Evolutionary conservation across 2,113 vertebrate genomes (phyloP), one percentile per base, ranked within the genome.

Genomic region (Otolemur garnettii): DNA sequence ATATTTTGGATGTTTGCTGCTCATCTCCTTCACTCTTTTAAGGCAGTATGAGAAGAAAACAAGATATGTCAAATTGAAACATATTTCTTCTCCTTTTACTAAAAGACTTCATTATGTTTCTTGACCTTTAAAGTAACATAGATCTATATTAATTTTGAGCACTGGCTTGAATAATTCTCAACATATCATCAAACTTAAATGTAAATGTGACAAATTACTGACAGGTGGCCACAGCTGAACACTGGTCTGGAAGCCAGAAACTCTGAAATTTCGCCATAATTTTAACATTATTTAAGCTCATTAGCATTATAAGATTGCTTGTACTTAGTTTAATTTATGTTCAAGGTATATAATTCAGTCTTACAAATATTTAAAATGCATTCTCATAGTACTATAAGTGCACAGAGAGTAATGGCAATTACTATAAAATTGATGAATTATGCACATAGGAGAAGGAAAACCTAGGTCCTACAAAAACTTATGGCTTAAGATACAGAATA

Each of bases 261-360:
- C 35, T 83, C 28, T n/a, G 33, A 85, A 94, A 80, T 50, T 22
- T 80, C 83, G 89, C 72, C 17, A 35, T 68, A 57, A 62, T 30
- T 72, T 90, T 93, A 91, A 22, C 14, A 13, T 69, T 79, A 87
- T 38, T 91, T 45, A 87, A 77, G 13, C 81, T 66, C 42, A 81
- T 80, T 66, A 60, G 60, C 55, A 89, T 93, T 66, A 64, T 87
- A 71, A 64, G 81, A 88, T 84, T 83, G 7, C 75, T 89, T 57
- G 0, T 79, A 33, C 19, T 30, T 59, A 66, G 35, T 77, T 75
- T 75, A 19, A 89, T 72, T 95, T 79, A 60, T 71, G 59, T 53
- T 83, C 75, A 90, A 33, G 53, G 9, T 59, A 77, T 59, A 62
- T 78, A 78, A 82, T 91, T 79, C 26, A 60, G 12, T 57, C 18